Conservation (phyloP, 2,797 vertebrate species). For the Sebastes flavidus region DNA sequence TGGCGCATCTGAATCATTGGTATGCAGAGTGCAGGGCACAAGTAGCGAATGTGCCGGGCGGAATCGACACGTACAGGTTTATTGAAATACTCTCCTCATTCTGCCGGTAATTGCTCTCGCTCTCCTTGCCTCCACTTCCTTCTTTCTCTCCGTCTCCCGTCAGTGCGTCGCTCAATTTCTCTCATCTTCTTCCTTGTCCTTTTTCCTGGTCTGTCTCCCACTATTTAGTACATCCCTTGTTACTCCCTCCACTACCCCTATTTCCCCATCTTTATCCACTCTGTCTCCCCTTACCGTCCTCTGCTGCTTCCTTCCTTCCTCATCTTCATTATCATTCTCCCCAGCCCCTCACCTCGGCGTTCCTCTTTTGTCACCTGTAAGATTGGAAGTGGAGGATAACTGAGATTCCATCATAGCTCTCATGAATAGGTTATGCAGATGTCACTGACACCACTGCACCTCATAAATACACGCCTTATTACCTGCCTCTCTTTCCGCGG, state of each 20-base stretch:
- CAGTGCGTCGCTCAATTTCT: constrained; percentile 36
- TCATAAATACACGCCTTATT: constrained; percentile 72
- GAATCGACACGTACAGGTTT: constrained; percentile 72
- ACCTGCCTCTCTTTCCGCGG: constrained; percentile 33
- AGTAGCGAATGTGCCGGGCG: constrained; percentile 58
- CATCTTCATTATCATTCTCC: constrained; percentile 59
- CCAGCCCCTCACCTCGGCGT: constrained; percentile 15
- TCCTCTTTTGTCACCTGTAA: constrained; percentile 65
- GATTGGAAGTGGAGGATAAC: constrained; percentile 65
- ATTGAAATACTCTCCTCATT: constrained; percentile 75
- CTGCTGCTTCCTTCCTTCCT: constrained; percentile 25
- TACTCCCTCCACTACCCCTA: constrained; percentile 6
- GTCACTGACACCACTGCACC: constrained; percentile 61
- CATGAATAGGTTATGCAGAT: constrained; percentile 77
- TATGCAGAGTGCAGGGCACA: constrained; percentile 67
- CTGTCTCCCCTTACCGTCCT: constrained; percentile 29
- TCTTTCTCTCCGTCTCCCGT: constrained; percentile 23
- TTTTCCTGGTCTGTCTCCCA: constrained; percentile 23
- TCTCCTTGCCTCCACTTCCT: constrained; percentile 35
- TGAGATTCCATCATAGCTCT: constrained; percentile 68
- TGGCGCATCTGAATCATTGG: constrained; percentile 66
- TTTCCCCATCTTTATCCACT: constrained; percentile 19
- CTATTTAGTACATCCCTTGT: constrained; percentile 22
- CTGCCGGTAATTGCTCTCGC: constrained; percentile 70
- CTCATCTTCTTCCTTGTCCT: constrained; percentile 33